These are phyloP conservation scores for Lophochroa leadbeateri DNA, from an alignment of 2,113 vertebrate genomes.

Conservation along the genomic window DNA sequence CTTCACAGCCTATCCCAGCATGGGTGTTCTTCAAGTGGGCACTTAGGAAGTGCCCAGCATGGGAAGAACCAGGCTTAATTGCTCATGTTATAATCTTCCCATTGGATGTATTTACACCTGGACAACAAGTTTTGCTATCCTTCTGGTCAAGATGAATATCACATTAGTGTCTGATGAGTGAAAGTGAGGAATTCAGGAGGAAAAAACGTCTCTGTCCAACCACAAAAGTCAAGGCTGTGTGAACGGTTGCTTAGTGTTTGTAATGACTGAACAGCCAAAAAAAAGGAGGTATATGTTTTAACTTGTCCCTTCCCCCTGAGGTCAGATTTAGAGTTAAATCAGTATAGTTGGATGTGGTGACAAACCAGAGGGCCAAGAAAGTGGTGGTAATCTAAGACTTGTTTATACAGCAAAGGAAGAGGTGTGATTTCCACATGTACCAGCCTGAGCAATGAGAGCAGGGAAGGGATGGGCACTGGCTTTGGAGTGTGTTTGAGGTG, in stretches of 20 bases:
- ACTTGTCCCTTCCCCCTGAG: neutral
- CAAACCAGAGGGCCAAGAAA: neutral
- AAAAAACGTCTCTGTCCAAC: neutral
- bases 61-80: neutral
- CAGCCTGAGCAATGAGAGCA: neutral
- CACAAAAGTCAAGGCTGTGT: neutral
- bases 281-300: neutral
- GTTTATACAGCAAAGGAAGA: neutral
- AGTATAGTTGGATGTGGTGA: neutral
- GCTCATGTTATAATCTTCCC: neutral
- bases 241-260: neutral
- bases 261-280: neutral
- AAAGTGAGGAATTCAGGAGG: neutral
- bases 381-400: fast-evolving
- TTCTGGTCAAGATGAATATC: neutral
- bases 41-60: neutral
- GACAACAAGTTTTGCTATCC: neutral
- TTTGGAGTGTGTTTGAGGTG: neutral
- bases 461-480: neutral
- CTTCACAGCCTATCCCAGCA: neutral
- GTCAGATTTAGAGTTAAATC: neutral
- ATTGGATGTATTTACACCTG: neutral
- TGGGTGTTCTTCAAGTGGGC: too few relatives aligned
- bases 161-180: neutral
- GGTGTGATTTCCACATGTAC: neutral